Evolutionary conservation across 2,113 vertebrate genomes (phyloP).

Genomic region (Gavia stellata): DNA sequence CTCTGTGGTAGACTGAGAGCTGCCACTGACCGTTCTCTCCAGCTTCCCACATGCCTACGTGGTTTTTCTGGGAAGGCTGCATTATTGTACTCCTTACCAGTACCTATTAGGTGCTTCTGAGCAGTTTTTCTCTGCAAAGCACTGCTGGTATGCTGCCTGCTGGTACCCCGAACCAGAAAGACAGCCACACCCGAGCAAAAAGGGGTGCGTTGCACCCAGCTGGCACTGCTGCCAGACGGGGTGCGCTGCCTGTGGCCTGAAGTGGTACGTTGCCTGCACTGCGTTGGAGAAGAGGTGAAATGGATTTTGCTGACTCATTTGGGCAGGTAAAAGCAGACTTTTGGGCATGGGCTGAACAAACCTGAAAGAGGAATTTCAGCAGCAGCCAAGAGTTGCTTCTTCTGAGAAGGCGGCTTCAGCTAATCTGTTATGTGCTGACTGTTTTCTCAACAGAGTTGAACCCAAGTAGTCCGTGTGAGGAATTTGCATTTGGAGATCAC

Average conservation of each 20-base stretch:
- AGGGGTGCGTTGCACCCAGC: not conserved
- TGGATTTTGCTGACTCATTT: not conserved
- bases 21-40: not conserved
- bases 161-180: not conserved
- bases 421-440: not conserved
- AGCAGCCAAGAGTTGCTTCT: not conserved
- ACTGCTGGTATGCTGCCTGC: not conserved
- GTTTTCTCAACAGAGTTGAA: not conserved
- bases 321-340: not conserved
- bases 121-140: not conserved
- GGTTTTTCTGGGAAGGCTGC: not conserved
- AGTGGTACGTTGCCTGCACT: fast-evolving
- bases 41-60: not conserved
- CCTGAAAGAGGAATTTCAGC: not conserved
- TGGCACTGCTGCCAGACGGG: not conserved
- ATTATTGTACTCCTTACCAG: not conserved
- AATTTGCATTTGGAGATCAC: not conserved
- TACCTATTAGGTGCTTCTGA: not conserved
- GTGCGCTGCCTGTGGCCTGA: fast-evolving
- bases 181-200: not conserved
- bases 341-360: not conserved
- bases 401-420: not conserved
- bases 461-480: not conserved
- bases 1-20: not conserved
- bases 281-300: not conserved